phyloP scores from a whole-genome alignment of 2,888 invertebrate species.

The Eilema sororculum region DNA sequence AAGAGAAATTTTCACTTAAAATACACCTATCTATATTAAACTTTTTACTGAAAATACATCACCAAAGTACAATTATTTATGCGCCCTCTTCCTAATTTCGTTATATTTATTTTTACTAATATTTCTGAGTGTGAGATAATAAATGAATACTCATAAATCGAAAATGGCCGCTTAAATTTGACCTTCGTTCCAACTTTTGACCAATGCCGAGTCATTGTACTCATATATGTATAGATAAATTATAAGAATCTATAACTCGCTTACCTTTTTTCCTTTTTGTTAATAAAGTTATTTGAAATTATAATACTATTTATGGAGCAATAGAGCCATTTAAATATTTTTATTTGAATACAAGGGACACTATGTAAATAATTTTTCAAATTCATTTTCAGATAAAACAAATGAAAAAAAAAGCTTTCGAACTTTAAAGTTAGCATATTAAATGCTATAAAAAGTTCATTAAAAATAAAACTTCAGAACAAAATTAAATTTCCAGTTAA shows the following conservation, averaged over 20 bases:
- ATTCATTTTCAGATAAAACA: background rate
- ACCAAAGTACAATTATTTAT: background rate
- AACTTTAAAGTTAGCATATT: too few relatives aligned
- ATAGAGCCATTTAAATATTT: background rate
- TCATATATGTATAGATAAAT: background rate
- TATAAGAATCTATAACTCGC: background rate
- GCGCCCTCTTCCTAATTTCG: background rate
- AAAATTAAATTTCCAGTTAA: background rate
- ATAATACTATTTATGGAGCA: background rate
- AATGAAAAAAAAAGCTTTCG: too few relatives aligned
- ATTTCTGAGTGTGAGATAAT: background rate
- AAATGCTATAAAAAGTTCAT: too few relatives aligned
- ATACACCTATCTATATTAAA: background rate
- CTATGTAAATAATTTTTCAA: background rate
- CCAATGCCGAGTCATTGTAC: constrained; percentile 5
- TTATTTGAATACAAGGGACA: too few relatives aligned
- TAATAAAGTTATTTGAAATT: too few relatives aligned
- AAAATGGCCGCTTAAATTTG: background rate
- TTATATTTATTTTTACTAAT: background rate
- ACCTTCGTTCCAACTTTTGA: constrained; percentile 1
- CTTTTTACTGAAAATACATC: background rate
- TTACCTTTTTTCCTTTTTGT: background rate
- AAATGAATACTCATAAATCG: background rate
- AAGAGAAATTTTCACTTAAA: background rate
- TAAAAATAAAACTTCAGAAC: background rate